phyloP scores from a whole-genome alignment of 2,113 vertebrate genomes.

The Tychaedon coryphoeus region DNA sequence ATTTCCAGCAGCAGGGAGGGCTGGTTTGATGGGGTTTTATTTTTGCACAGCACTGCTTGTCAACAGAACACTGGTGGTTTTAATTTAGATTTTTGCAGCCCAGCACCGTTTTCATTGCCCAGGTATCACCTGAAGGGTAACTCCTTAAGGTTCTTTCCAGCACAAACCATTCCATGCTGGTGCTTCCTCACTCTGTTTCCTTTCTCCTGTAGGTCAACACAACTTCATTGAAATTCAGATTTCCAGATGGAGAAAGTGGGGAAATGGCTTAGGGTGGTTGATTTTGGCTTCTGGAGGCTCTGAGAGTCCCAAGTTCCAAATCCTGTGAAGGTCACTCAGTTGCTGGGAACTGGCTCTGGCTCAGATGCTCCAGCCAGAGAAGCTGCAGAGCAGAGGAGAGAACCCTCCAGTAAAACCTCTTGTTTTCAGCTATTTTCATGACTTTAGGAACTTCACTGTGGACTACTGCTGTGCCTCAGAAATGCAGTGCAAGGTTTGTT shows the following conservation, averaged over 20 bases:
- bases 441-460: neutral
- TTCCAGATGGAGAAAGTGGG: neutral
- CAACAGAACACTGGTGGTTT: neutral
- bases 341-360: neutral
- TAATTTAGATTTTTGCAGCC: neutral
- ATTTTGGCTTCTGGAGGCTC: neutral
- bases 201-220: neutral
- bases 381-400: neutral
- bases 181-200: neutral
- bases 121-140: neutral
- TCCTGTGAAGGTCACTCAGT: neutral
- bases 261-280: neutral
- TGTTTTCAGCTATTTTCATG: neutral
- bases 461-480: neutral
- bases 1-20: neutral
- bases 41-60: neutral
- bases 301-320: neutral
- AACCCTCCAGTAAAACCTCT: neutral
- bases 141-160: neutral
- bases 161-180: neutral
- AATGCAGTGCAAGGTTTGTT: neutral
- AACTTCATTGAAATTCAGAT: neutral
- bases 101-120: neutral
- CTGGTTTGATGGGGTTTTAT: neutral
- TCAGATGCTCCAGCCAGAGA: neutral